phyloP scores from a whole-genome alignment of 2,888 invertebrate species.

The Dicyrtoma fusca region DNA sequence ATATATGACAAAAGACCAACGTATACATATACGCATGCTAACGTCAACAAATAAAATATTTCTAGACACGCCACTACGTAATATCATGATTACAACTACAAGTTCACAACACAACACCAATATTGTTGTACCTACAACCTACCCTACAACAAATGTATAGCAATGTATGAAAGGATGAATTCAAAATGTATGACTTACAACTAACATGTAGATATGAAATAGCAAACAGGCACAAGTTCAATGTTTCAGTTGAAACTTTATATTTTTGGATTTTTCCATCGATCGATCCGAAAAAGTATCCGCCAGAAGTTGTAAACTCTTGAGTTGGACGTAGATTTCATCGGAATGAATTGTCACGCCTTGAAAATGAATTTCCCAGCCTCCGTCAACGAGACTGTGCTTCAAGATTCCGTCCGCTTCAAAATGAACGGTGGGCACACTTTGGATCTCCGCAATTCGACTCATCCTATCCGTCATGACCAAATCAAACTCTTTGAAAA shows the following conservation, averaged over 20 bases:
- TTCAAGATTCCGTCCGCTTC: neutral
- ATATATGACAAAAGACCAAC: too few relatives aligned
- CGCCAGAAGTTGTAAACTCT: conserved; percentile 8
- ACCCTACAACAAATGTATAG: too few relatives aligned
- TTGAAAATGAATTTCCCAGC: conserved; percentile 17
- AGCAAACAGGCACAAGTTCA: too few relatives aligned
- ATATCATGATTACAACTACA: too few relatives aligned
- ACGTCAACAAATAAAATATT: too few relatives aligned
- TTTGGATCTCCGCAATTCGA: neutral
- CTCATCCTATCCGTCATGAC: conserved; percentile 20
- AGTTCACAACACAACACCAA: too few relatives aligned
- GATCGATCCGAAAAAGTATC: conserved; percentile 22
- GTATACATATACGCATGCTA: too few relatives aligned
- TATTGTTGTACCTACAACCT: too few relatives aligned
- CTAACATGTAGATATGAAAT: too few relatives aligned
- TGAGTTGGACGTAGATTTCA: neutral
- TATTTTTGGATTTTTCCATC: conserved; percentile 8
- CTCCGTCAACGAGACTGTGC: conserved; percentile 12
- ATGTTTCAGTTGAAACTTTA: conserved; percentile 18
- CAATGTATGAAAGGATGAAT: too few relatives aligned
- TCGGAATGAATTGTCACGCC: conserved; percentile 4
- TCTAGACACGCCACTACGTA: too few relatives aligned
- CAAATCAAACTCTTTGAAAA: conserved; percentile 14
- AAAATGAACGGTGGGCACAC: neutral
- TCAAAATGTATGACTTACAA: too few relatives aligned